These are phyloP conservation scores for Crotalus helleri DNA, from an alignment of 2,113 vertebrate species.

Conservation along the genomic window DNA sequence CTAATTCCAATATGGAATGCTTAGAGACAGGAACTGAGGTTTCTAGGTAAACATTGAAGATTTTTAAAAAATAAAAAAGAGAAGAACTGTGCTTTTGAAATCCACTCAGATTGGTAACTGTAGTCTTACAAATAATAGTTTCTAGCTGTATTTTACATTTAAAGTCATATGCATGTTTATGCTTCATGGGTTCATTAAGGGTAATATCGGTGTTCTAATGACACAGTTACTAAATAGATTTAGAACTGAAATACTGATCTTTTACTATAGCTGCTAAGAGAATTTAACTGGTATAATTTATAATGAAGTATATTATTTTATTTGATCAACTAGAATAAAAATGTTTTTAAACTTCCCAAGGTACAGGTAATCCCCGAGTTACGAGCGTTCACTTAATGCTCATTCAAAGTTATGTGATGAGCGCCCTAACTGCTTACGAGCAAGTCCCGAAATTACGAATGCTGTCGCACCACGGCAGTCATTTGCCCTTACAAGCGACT, in stretches of 20 bases:
- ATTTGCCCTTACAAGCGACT: no score
- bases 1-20: neutral
- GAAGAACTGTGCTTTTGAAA: neutral
- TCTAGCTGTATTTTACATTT: neutral
- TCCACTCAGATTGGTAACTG: neutral
- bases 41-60: neutral
- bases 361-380: neutral
- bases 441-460: no score
- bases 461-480: no score
- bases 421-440: no score
- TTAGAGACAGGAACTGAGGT: neutral
- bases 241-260: neutral
- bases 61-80: neutral
- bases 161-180: neutral
- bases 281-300: neutral
- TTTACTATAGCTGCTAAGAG: neutral
- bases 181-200: neutral
- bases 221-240: neutral
- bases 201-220: neutral
- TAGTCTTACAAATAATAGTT: neutral
- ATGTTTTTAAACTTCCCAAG: neutral
- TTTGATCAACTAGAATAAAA: neutral
- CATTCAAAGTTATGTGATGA: no score
- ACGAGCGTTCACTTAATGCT: no score
- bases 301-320: neutral